A percentile compares a stretch with the other conserved stretches of the same genome.
Evolutionary conservation across 1,140 invertebrate species (phyloP).

Genomic region (Lepidurus couesii): DNA sequence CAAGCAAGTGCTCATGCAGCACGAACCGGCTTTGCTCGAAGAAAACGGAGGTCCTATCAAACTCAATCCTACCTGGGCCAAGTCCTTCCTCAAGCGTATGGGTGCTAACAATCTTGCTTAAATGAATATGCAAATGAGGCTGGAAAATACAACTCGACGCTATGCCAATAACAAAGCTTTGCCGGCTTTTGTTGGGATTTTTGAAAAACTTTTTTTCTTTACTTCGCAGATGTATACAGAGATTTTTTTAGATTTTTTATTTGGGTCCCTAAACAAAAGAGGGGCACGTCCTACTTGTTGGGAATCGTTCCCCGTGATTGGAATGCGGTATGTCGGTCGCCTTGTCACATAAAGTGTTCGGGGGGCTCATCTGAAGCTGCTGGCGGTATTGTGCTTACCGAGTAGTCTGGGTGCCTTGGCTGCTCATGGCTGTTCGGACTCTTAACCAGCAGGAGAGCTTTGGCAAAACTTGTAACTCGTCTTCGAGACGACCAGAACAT

Average conservation of each 20-base stretch:
- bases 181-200: too few species aligned
- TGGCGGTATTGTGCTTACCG: not conserved
- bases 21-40: constrained; percentile 43
- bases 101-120: constrained; percentile 37
- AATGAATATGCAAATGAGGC: not conserved
- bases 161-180: too few species aligned
- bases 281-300: not conserved
- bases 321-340: constrained; percentile 17
- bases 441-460: constrained; percentile 16
- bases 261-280: not conserved
- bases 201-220: too few species aligned
- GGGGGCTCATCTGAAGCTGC: not conserved
- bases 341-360: constrained; percentile 17
- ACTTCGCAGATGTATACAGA: too few species aligned
- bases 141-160: not conserved
- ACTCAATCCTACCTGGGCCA: constrained; percentile 45
- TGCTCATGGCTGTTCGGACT: not conserved
- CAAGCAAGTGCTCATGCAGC: constrained; percentile 44
- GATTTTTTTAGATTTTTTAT: too few species aligned
- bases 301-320: not conserved
- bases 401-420: not conserved
- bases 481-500: not conserved
- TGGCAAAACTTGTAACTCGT: constrained; percentile 1
- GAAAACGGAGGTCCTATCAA: constrained; percentile 45
- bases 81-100: constrained; percentile 44